A percentile compares a stretch with the other conserved stretches of the same genome.
These are phyloP conservation scores for Poeciliopsis prolifica DNA, from an alignment of 2,113 vertebrate genomes.

Conservation along the genomic window DNA sequence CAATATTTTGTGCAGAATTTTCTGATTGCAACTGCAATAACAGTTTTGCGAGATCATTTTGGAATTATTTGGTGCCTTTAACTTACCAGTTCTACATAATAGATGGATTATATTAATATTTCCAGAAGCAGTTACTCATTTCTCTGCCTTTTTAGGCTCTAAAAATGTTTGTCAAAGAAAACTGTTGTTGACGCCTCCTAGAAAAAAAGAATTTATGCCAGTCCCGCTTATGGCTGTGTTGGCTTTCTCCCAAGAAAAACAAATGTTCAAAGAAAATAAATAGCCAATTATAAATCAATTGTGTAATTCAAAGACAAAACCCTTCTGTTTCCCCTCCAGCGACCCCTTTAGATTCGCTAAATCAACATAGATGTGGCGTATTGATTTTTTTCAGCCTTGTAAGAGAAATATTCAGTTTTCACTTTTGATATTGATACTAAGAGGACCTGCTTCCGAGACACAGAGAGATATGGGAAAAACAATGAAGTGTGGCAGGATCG, in stretches of 20 bases:
- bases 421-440: slow-evolving; percentile 17
- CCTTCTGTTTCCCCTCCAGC: slow-evolving; percentile 25
- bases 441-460: slow-evolving; percentile 17
- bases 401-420: slow-evolving; percentile 44
- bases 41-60: too few relatives aligned
- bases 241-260: slow-evolving; percentile 18
- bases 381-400: slow-evolving; percentile 38
- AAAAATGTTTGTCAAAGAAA: slow-evolving; percentile 5
- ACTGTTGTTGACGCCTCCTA: slow-evolving; percentile 20
- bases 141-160: background rate
- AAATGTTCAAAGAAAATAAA: slow-evolving; percentile 17
- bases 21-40: too few relatives aligned
- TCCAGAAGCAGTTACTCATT: too few relatives aligned
- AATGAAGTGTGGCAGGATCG: slow-evolving; percentile 50
- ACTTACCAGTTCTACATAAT: background rate
- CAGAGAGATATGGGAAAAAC: slow-evolving; percentile 37
- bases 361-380: slow-evolving; percentile 22
- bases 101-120: background rate
- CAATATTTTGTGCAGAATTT: too few relatives aligned
- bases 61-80: background rate
- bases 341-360: slow-evolving; percentile 20
- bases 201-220: slow-evolving; percentile 35
- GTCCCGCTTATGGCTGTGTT: slow-evolving; percentile 22
- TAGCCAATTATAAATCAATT: slow-evolving; percentile 47
- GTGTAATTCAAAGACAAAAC: slow-evolving; percentile 34